phyloP scores from a whole-genome alignment of 2,888 invertebrate species.

The Adelphocoris suturalis region DNA sequence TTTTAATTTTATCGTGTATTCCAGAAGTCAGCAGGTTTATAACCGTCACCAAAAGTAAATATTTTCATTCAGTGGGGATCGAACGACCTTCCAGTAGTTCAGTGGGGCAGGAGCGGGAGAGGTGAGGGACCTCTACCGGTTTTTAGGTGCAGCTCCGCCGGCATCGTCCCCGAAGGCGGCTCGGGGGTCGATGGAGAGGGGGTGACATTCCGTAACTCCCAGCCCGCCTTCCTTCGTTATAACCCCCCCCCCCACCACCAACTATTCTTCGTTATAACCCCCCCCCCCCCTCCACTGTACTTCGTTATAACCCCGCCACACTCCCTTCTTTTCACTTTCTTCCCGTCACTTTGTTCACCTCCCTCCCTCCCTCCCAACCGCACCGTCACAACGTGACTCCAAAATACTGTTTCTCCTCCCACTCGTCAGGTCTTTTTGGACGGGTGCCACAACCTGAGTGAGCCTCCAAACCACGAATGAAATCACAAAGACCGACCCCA shows the following conservation, averaged over 20 bases:
- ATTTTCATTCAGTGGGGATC: not conserved
- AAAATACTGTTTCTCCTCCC: not conserved
- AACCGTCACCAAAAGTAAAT: not conserved
- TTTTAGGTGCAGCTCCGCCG: not conserved
- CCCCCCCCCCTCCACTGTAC: too few species aligned
- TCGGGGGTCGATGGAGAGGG: too few species aligned
- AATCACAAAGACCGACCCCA: not conserved
- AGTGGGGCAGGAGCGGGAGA: not conserved
- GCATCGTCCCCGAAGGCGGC: not conserved
- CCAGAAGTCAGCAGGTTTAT: too few species aligned
- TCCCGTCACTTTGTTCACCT: not conserved
- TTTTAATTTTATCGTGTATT: too few species aligned
- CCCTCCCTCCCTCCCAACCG: too few species aligned
- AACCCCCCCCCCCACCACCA: too few species aligned
- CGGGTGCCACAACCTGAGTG: not conserved
- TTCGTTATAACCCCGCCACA: not conserved
- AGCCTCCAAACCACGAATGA: not conserved
- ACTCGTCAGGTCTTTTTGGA: not conserved
- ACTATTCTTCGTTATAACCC: too few species aligned
- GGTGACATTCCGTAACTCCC: too few species aligned
- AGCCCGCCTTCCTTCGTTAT: too few species aligned
- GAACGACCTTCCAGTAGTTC: slow-evolving; percentile 15
- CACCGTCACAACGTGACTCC: too few species aligned
- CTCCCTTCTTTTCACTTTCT: not conserved
- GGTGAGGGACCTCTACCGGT: not conserved